Percentiles rank a stretch among this genome's conserved stretches.
Conservation (phyloP, 2,113 vertebrate species). For the Taurulus bubalis region DNA sequence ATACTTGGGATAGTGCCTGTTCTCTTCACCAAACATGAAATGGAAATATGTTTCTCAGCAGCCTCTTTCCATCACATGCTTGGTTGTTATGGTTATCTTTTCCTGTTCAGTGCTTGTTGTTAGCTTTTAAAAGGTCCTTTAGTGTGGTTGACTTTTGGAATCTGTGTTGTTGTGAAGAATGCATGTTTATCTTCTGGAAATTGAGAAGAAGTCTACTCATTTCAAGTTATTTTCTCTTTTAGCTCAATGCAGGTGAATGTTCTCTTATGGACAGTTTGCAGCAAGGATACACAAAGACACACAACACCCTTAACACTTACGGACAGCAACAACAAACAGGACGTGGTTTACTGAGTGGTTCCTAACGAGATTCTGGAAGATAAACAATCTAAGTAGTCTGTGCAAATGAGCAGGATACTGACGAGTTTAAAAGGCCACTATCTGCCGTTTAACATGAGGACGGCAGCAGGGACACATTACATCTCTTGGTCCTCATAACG, state of each 20-base stretch:
- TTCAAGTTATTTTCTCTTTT: not conserved
- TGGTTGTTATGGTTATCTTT: slow-evolving; percentile 19
- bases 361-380: not conserved
- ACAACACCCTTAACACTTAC: not conserved
- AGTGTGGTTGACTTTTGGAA: not conserved
- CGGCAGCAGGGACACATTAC: not conserved
- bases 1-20: not conserved
- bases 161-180: not conserved
- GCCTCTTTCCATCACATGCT: slow-evolving; percentile 23
- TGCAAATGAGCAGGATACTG: not conserved
- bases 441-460: not conserved
- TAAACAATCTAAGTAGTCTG: not conserved
- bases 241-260: not conserved
- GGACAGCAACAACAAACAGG: not conserved
- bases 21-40: not conserved
- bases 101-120: not conserved
- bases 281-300: not conserved
- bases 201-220: not conserved
- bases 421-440: not conserved
- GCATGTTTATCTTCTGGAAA: not conserved
- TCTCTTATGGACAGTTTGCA: not conserved
- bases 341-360: not conserved
- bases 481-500: not conserved
- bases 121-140: not conserved
- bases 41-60: slow-evolving; percentile 9